phyloP scores from a whole-genome alignment of 1,140 invertebrate genomes.

The Sogatella furcifera region DNA sequence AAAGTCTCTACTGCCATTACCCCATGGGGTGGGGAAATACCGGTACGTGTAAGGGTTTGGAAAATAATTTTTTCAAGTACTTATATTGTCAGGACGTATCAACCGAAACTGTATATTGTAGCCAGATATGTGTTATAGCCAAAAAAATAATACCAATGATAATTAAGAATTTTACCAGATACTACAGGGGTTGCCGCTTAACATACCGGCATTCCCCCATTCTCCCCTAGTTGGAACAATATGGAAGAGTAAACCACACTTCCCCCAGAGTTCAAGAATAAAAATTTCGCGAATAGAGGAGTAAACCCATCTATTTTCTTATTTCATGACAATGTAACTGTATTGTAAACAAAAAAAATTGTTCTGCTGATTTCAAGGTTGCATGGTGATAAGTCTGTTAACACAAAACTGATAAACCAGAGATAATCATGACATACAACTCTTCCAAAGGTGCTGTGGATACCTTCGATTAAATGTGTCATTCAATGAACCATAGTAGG shows the following conservation, averaged over 20 bases:
- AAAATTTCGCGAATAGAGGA: neutral
- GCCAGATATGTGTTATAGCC: too few relatives aligned
- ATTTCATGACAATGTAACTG: conserved; percentile 10
- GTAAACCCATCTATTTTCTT: conserved; percentile 5
- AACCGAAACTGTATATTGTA: too few relatives aligned
- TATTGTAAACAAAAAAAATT: conserved; percentile 20
- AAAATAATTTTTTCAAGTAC: too few relatives aligned
- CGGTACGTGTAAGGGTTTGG: too few relatives aligned
- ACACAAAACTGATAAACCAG: conserved; percentile 21
- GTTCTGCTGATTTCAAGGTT: conserved; percentile 18
- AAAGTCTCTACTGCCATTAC: too few relatives aligned
- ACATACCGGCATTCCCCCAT: too few relatives aligned
- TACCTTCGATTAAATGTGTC: conserved; percentile 27
- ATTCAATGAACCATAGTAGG: neutral
- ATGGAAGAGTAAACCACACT: conserved; percentile 18
- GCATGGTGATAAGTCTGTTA: conserved; percentile 7
- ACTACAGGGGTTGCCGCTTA: too few relatives aligned
- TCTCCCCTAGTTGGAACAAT: conserved; percentile 25
- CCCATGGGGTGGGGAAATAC: too few relatives aligned
- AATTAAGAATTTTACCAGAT: too few relatives aligned
- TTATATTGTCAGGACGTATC: too few relatives aligned
- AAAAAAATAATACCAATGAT: too few relatives aligned
- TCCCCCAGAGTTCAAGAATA: conserved; percentile 9
- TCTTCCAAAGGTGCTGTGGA: conserved; percentile 32
- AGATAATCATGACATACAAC: conserved; percentile 29